Evolutionary conservation across 2,888 invertebrate species (phyloP).

Genomic region (Marasmarcha lunaedactyla): DNA sequence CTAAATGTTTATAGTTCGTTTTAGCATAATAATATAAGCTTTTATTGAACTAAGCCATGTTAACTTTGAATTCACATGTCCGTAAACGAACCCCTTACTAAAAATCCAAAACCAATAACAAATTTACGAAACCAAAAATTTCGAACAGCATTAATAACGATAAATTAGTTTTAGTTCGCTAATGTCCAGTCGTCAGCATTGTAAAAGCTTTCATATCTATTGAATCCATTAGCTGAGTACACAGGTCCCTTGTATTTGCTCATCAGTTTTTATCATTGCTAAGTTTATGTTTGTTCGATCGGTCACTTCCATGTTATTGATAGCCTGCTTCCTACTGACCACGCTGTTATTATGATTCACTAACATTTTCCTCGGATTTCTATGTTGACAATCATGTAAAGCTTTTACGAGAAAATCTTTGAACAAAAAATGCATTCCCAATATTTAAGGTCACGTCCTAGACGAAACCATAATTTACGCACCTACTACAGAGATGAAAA

Average conservation of each 20-base stretch:
- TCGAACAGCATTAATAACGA: too few species aligned
- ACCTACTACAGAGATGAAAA: neutral
- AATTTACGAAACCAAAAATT: too few species aligned
- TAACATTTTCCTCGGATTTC: neutral
- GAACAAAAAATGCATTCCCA: neutral
- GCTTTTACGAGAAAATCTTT: neutral
- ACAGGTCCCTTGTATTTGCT: slow-evolving; percentile 64
- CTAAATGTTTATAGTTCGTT: too few species aligned
- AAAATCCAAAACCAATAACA: too few species aligned
- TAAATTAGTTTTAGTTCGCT: too few species aligned
- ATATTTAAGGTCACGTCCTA: too few species aligned
- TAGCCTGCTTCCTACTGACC: slow-evolving; percentile 46
- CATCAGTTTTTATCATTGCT: slow-evolving; percentile 70
- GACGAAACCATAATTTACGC: too few species aligned
- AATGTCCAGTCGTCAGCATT: slow-evolving; percentile 23
- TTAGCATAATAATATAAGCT: too few species aligned
- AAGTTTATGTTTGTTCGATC: slow-evolving; percentile 63
- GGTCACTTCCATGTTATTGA: slow-evolving; percentile 64
- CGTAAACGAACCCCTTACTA: too few species aligned
- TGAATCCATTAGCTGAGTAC: slow-evolving; percentile 70
- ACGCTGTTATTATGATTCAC: neutral
- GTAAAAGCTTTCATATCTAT: slow-evolving; percentile 70
- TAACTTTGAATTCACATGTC: too few species aligned
- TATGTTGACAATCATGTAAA: neutral
- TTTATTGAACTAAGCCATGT: too few species aligned